Percentiles rank a stretch among this genome's conserved stretches.
phyloP scores from a whole-genome alignment of 92 coral and sea anemone genomes.

The Epizoanthus illoricatus region DNA sequence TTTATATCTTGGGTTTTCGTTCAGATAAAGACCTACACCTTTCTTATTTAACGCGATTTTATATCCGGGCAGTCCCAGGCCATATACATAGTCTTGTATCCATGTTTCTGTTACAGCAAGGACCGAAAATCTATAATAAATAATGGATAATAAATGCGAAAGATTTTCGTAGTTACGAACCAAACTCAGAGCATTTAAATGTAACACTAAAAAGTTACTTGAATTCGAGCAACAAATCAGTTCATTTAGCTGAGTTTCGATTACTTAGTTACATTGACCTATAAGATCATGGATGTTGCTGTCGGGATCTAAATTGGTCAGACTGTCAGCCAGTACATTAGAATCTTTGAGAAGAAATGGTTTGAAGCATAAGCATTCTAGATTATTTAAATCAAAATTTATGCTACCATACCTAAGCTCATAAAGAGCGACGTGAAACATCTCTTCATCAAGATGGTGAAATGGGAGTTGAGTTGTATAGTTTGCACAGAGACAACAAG shows the following conservation, averaged over 20 bases:
- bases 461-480: background rate
- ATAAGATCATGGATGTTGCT: no score
- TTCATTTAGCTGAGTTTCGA: background rate
- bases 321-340: no score
- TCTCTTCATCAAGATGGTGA: conserved; percentile 17
- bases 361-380: no score
- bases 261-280: no score
- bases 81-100: no score
- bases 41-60: background rate
- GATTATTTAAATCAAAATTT: no score
- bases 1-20: no score
- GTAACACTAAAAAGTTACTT: background rate
- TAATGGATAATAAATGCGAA: background rate
- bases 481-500: background rate
- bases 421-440: background rate
- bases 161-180: background rate
- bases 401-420: no score
- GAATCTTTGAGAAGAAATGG: no score
- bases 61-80: background rate
- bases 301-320: no score
- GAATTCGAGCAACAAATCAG: background rate
- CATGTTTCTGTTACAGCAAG: background rate
- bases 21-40: background rate
- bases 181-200: background rate
- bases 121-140: background rate